Percentiles rank a stretch among this genome's conserved stretches.
Conservation (phyloP, 2,888 invertebrate genomes). For the Teleogryllus oceanicus region DNA sequence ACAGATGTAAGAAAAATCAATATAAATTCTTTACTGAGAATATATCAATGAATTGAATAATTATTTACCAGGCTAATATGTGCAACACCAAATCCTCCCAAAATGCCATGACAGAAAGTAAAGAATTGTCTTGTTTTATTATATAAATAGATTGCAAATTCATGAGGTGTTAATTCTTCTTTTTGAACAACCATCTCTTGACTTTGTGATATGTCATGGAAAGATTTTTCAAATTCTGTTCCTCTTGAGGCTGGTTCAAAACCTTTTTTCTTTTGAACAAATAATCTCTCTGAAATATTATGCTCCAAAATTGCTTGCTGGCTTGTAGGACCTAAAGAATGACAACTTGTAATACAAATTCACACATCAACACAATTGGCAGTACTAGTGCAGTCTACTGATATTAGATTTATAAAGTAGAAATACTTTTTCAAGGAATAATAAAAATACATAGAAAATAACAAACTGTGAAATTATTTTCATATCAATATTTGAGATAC, state of each 20-base stretch:
- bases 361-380: no score
- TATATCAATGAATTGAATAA: background rate
- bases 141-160: background rate
- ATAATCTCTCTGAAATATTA: background rate
- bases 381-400: no score
- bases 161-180: background rate
- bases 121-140: background rate
- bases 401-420: no score
- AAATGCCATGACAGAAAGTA: background rate
- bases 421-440: no score
- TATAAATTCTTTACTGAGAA: background rate
- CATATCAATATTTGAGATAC: no score
- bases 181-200: background rate
- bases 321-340: no score
- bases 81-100: background rate
- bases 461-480: no score
- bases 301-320: background rate
- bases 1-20: background rate
- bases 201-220: background rate
- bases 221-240: background rate
- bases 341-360: no score
- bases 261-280: conserved; percentile 1
- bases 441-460: no score
- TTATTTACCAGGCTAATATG: background rate
- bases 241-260: background rate